Percentiles rank a stretch among this genome's conserved stretches.
Evolutionary conservation across 1,140 invertebrate species (phyloP).

Genomic region (Drosophila arizonae): DNA sequence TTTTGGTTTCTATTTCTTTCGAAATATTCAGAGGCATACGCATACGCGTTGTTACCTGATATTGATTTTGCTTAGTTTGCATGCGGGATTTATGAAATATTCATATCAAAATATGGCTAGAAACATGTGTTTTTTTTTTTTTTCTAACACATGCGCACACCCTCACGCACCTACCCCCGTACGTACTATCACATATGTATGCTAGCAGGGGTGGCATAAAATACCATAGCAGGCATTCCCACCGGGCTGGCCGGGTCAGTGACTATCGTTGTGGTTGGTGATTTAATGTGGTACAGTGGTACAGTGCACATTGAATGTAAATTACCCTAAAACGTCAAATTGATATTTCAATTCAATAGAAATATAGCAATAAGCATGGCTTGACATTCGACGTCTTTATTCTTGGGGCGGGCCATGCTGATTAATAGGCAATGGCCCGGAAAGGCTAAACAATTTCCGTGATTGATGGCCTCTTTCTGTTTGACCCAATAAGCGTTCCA

Average conservation of each 20-base stretch:
- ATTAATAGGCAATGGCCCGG: constrained; percentile 24
- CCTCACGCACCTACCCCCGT: not conserved
- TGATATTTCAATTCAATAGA: constrained; percentile 36
- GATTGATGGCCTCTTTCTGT: constrained; percentile 28
- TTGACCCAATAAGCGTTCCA: not conserved
- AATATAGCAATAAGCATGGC: constrained; percentile 24
- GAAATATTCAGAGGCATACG: constrained; percentile 41
- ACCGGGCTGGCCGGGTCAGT: constrained; percentile 13
- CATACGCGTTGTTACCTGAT: constrained; percentile 45
- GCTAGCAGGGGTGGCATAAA: constrained; percentile 3
- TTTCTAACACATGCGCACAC: constrained; percentile 19
- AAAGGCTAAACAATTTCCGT: constrained; percentile 2
- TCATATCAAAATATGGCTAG: constrained; percentile 63
- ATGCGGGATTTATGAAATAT: constrained; percentile 77
- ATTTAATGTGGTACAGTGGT: constrained; percentile 33
- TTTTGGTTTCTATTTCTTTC: constrained; percentile 31
- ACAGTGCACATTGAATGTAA: constrained; percentile 24
- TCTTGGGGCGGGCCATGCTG: not conserved
- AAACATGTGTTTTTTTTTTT: constrained; percentile 26
- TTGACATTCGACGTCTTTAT: constrained; percentile 6
- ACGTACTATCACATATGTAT: not conserved
- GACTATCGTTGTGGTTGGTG: constrained; percentile 12
- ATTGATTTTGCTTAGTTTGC: constrained; percentile 77
- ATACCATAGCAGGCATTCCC: constrained; percentile 22
- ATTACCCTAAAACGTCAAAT: constrained; percentile 11